A percentile compares a stretch with the other conserved stretches of the same genome.
These are phyloP conservation scores for Nannoperca australis DNA, from an alignment of 2,797 vertebrate genomes.

Conservation along the genomic window DNA sequence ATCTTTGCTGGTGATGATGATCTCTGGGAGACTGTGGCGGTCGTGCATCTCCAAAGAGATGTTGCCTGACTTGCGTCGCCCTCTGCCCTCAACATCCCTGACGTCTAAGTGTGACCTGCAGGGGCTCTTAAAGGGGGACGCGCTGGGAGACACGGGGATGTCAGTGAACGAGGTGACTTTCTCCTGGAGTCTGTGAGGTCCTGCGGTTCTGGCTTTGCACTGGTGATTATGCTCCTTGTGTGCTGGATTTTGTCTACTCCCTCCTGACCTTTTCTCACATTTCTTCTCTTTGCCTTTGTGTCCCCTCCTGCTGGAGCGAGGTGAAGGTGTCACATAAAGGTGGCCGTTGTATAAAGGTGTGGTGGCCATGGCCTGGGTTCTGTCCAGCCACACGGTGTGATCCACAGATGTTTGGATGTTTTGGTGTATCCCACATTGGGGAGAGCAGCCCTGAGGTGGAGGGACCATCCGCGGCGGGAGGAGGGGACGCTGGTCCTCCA, in stretches of 20 bases:
- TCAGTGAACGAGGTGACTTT: conserved; percentile 90
- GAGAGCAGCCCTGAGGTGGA: conserved; percentile 65
- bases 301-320: conserved; percentile 56
- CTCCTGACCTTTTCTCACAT: conserved; percentile 61
- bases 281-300: conserved; percentile 74
- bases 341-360: conserved; percentile 79
- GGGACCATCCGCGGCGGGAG: conserved; percentile 61
- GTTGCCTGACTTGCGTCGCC: conserved; percentile 38
- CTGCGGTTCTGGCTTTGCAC: conserved; percentile 74
- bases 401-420: conserved; percentile 46
- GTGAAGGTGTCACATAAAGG: conserved; percentile 64
- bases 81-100: conserved; percentile 78
- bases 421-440: conserved; percentile 77
- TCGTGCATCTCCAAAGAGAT: conserved; percentile 73
- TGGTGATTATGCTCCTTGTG: conserved; percentile 64
- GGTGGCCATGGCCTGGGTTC: conserved; percentile 75
- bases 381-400: conserved; percentile 73
- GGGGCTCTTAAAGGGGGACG: conserved; percentile 87
- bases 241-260: conserved; percentile 25
- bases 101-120: conserved; percentile 86
- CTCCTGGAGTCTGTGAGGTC: conserved; percentile 84
- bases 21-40: conserved; percentile 75
- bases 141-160: conserved; percentile 88
- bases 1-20: conserved; percentile 79
- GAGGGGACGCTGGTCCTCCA: conserved; percentile 77